Conservation (phyloP, 2,888 invertebrate species). For the Trichogramma dendrolimi region DNA sequence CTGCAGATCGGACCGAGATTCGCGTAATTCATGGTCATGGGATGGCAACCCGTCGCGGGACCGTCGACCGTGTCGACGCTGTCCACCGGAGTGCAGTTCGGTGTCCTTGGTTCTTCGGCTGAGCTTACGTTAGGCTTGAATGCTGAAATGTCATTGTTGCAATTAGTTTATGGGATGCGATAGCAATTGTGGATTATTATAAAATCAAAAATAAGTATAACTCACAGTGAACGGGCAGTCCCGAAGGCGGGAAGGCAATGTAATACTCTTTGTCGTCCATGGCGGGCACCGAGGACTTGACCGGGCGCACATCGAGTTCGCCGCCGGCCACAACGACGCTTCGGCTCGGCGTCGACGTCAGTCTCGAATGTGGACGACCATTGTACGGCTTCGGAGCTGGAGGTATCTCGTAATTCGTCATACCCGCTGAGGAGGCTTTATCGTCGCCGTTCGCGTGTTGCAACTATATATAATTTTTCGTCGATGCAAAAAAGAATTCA, state of each 20-base stretch:
- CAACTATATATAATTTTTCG: slow-evolving; percentile 26
- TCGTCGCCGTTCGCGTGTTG: slow-evolving; percentile 40
- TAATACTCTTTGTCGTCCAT: slow-evolving; percentile 51
- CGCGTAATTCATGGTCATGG: slow-evolving; percentile 33
- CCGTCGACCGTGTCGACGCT: too few relatives aligned
- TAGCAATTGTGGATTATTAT: too few relatives aligned
- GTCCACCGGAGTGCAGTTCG: slow-evolving; percentile 19
- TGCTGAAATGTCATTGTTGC: slow-evolving; percentile 31
- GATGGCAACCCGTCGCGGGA: not conserved
- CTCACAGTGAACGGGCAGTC: slow-evolving; percentile 55
- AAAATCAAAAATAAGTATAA: slow-evolving; percentile 5
- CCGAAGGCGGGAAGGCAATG: slow-evolving; percentile 56
- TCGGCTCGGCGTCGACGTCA: slow-evolving; percentile 15
- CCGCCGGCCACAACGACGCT: slow-evolving; percentile 15
- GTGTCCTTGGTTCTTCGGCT: slow-evolving; percentile 41
- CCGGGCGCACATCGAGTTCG: slow-evolving; percentile 39
- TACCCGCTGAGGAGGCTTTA: slow-evolving; percentile 37
- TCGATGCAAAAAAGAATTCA: slow-evolving; percentile 6
- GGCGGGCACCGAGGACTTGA: slow-evolving; percentile 44
- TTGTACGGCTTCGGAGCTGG: slow-evolving; percentile 55
- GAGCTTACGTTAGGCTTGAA: slow-evolving; percentile 38
- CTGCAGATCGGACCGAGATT: slow-evolving; percentile 34
- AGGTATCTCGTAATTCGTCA: slow-evolving; percentile 54
- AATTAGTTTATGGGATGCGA: not conserved
- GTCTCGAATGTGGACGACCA: not conserved